Conservation (phyloP, 2,888 invertebrate species). For the Cataglyphis rosenhaueri region DNA sequence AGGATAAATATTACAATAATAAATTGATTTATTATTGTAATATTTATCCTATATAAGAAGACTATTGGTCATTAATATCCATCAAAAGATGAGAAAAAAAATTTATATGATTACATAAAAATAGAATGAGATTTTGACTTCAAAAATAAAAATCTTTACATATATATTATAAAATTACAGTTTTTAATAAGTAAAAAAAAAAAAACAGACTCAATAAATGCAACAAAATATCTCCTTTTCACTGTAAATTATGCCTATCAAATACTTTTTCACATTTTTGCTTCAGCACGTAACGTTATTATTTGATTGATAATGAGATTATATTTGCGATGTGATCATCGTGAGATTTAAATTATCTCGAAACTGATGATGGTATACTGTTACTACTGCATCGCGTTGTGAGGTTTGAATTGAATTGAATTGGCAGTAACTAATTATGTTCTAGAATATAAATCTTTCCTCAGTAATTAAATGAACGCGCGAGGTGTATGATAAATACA, state of each 20-base stretch:
- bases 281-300: constrained; percentile 3
- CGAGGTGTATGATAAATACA: background rate
- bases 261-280: background rate
- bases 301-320: constrained; percentile 2
- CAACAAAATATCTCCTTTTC: background rate
- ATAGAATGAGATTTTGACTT: background rate
- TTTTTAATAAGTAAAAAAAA: background rate
- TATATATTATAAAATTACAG: background rate
- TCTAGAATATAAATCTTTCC: constrained; percentile 25
- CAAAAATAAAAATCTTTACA: background rate
- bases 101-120: background rate
- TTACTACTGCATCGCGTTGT: constrained; percentile 8
- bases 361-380: constrained; percentile 18
- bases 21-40: background rate
- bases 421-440: constrained; percentile 24
- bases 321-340: constrained; percentile 16
- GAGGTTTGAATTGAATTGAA: constrained; percentile 42
- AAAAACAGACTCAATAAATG: background rate
- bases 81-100: background rate
- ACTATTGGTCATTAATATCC: background rate
- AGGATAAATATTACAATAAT: too few species aligned
- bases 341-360: constrained; percentile 24
- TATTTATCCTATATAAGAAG: background rate
- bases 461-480: background rate
- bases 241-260: background rate